These are phyloP conservation scores for Napeogenes inachia DNA, from an alignment of 2,888 invertebrate species.

Conservation along the genomic window DNA sequence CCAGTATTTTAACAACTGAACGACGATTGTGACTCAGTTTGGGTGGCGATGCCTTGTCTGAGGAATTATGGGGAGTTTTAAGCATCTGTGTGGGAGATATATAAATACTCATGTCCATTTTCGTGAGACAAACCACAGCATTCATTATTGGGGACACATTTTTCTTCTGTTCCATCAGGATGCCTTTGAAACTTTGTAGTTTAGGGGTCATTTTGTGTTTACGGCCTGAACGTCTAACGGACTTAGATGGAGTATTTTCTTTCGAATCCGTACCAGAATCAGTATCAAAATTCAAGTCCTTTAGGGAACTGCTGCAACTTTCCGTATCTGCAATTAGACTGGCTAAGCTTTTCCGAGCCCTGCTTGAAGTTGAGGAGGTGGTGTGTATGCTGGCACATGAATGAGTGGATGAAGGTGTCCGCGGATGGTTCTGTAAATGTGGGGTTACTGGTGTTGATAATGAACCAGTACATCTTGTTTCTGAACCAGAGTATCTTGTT, in stretches of 20 bases:
- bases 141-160: conserved; percentile 55
- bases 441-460: conserved; percentile 65
- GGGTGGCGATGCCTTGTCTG: conserved; percentile 59
- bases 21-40: conserved; percentile 59
- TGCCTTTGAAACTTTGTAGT: conserved; percentile 62
- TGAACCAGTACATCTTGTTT: conserved; percentile 53
- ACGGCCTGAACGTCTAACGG: conserved; percentile 46
- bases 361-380: conserved; percentile 65
- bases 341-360: conserved; percentile 65
- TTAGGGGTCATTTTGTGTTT: conserved; percentile 56
- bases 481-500: conserved; percentile 53
- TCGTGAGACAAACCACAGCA: conserved; percentile 55
- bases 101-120: conserved; percentile 54
- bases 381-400: conserved; percentile 65
- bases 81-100: conserved; percentile 63
- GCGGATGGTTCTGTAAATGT: conserved; percentile 60
- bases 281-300: conserved; percentile 70
- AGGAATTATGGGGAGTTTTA: conserved; percentile 65
- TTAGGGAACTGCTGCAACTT: conserved; percentile 71
- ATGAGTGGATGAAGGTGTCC: conserved; percentile 65
- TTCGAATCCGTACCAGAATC: conserved; percentile 69
- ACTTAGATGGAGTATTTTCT: conserved; percentile 67
- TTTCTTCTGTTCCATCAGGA: conserved; percentile 60
- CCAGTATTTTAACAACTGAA: conserved; percentile 53
- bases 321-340: conserved; percentile 71